phyloP scores from a whole-genome alignment of 2,113 vertebrate species.

The Crotophaga sulcirostris region DNA sequence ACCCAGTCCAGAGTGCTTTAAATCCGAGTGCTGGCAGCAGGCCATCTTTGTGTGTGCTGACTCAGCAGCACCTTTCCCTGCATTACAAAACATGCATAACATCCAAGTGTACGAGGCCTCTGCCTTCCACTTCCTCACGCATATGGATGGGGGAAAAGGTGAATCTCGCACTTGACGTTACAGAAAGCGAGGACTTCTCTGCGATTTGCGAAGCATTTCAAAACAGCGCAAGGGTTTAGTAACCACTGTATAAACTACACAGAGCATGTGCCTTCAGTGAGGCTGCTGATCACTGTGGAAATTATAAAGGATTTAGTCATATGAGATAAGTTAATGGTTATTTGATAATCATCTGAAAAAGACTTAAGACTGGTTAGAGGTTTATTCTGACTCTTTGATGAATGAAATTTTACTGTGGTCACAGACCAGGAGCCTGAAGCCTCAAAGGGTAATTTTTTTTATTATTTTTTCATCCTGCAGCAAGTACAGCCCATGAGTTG shows the following conservation, averaged over 20 bases:
- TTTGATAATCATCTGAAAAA: background rate
- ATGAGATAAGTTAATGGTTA: background rate
- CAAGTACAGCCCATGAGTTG: background rate
- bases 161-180: background rate
- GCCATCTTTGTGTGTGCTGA: conserved; percentile 27
- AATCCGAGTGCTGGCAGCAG: background rate
- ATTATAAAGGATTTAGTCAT: background rate
- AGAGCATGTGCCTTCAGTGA: background rate
- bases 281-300: background rate
- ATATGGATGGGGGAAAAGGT: background rate
- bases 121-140: background rate
- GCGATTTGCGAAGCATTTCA: background rate
- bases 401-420: background rate
- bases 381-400: background rate
- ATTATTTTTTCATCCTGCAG: background rate
- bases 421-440: background rate
- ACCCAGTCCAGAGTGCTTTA: background rate
- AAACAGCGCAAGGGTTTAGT: background rate
- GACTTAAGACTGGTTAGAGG: background rate
- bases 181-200: background rate
- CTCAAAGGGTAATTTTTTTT: background rate
- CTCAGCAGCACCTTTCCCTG: conserved; percentile 26
- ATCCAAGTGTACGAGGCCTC: conserved; percentile 2
- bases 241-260: background rate
- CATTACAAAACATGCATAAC: background rate